Evolutionary conservation across 30 jellyfish, hydroid and myxozoan species (phyloP), one percentile per base, ranked within the genome.

Genomic region (Cassiopea andromeda): DNA sequence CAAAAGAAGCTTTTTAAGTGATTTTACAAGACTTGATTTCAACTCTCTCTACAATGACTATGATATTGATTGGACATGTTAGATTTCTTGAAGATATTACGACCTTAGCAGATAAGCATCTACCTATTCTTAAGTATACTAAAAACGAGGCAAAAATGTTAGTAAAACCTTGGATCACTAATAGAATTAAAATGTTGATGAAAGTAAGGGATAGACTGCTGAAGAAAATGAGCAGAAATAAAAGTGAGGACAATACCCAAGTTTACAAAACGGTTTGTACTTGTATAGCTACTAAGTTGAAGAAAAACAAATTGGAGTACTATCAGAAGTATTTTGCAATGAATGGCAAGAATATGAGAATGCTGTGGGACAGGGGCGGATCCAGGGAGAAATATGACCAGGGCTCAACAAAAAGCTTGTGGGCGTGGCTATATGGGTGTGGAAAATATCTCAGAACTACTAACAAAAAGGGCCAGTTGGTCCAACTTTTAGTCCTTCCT

Each of bases 261-360:
- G 7, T 3, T 17, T 77, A 12, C 44, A 48, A 77, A 77, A 77
- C 7, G 46, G 1, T 77, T 77, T 43, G 75, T 27, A 77, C 44
- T 77, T 17, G 27, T 45, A 3, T 77, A 77, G 71, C 86, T 10
- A 77, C 18, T 77, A 75, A 77, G 17, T 18, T 77, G 73, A 77
- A 77, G 73, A 58, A 77, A 77, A 77, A 17, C 46, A 77, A 46
- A 77, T 43, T 58, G 44, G 46, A 58, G 50, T 77, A 47, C 88
- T 2, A 13, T 48, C 88, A 48, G 38, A 47, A 57, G 59, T 79
- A 45, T 17, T 79, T 79, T 61, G 83, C 83, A 75, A 38, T 0
- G 46, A 75, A 57, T 79, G 57, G 49, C 38, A 59, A 60, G 60
- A 79, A 79, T 50, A 79, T 79, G 77, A 79, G 67, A 9, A 64